phyloP scores from a whole-genome alignment of 2,797 vertebrate species.

The Chiroxiphia lanceolata region DNA sequence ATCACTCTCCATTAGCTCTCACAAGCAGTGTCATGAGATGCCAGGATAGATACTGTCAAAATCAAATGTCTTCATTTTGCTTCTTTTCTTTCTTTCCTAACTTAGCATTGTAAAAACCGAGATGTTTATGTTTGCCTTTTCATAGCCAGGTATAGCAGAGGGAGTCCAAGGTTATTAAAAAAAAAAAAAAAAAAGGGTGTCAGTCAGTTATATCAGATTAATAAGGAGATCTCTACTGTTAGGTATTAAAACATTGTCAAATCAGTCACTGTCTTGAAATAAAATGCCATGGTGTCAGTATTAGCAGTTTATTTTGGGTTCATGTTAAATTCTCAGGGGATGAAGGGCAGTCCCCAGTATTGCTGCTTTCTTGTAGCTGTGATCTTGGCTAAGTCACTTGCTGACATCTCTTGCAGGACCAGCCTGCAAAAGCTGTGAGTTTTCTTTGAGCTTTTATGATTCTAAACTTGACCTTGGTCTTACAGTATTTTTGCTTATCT shows the following conservation, averaged over 20 bases:
- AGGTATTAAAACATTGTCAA: not conserved
- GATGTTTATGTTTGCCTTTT: not conserved
- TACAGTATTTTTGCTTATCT: constrained; percentile 22
- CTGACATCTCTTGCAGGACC: not conserved
- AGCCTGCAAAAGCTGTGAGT: not conserved
- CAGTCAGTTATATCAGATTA: not conserved
- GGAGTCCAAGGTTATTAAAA: not conserved
- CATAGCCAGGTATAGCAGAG: not conserved
- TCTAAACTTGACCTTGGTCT: constrained; percentile 5
- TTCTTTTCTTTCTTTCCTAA: not conserved
- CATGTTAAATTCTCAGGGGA: not conserved
- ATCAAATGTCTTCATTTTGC: constrained; percentile 8
- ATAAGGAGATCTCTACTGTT: not conserved
- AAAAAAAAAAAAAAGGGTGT: not conserved
- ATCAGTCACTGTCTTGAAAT: not conserved
- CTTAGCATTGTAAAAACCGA: not conserved
- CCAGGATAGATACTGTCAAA: constrained; percentile 62
- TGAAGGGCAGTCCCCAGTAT: not conserved
- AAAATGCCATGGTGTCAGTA: not conserved
- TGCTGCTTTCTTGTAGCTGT: not conserved
- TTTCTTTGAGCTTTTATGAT: not conserved
- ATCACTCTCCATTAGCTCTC: constrained; percentile 46
- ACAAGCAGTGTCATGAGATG: constrained; percentile 44
- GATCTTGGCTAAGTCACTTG: not conserved
- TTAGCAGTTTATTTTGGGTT: not conserved